Evolutionary conservation across 2,797 vertebrate genomes (phyloP).

Genomic region (Hydrocynus forskahlii): DNA sequence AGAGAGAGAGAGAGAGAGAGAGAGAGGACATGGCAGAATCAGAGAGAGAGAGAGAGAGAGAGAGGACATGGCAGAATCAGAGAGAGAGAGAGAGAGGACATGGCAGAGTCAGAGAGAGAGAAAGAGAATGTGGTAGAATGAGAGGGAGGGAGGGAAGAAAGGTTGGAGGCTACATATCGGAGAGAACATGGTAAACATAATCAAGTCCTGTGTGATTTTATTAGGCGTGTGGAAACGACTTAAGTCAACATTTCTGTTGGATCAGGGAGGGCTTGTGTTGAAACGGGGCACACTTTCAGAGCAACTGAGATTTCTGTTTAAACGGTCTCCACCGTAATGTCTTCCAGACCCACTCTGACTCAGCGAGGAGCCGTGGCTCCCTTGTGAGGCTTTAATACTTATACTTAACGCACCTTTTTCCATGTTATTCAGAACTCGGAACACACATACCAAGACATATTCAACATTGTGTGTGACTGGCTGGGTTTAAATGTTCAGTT

Average conservation of each 20-base stretch:
- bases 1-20: too few species aligned
- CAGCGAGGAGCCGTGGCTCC: not conserved
- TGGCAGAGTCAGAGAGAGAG: too few species aligned
- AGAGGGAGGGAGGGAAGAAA: slow-evolving; percentile 22
- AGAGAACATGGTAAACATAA: slow-evolving; percentile 47
- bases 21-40: too few species aligned
- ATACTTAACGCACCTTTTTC: not conserved
- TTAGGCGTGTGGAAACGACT: slow-evolving; percentile 41
- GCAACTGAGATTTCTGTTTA: slow-evolving; percentile 47
- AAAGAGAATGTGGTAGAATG: too few species aligned
- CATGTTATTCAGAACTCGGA: not conserved
- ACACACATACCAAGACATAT: not conserved
- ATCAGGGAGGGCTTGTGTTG: slow-evolving; percentile 45
- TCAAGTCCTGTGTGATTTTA: slow-evolving; percentile 51
- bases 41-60: too few species aligned
- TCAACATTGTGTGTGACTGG: not conserved
- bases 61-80: too few species aligned
- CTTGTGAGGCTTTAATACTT: not conserved
- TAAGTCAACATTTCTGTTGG: slow-evolving; percentile 55
- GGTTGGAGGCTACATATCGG: slow-evolving; percentile 19
- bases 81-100: too few species aligned
- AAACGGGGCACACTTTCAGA: slow-evolving; percentile 58
- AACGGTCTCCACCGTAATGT: slow-evolving; percentile 38
- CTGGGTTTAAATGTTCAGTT: not conserved
- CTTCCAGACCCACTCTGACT: slow-evolving; percentile 44